A percentile compares a stretch with the other conserved stretches of the same genome.
Conservation (phyloP, 2,113 vertebrate genomes). For the Noturus placidus region DNA sequence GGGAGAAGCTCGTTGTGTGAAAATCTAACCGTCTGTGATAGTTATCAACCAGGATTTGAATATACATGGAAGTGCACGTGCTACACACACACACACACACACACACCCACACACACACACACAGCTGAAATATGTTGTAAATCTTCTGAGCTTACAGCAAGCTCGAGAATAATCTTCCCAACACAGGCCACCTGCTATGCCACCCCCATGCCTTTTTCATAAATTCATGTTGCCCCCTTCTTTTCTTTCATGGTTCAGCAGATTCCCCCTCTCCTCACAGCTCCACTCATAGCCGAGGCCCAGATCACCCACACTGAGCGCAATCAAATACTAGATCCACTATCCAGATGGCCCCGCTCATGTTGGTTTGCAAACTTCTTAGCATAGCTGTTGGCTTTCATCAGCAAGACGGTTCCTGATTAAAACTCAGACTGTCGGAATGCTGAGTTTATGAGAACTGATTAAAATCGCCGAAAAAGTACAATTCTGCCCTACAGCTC, state of each 20-base stretch:
- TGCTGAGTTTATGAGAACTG: constrained; percentile 42
- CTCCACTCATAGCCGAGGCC: constrained; percentile 60
- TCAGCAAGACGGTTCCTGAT: constrained; percentile 58
- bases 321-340: constrained; percentile 40
- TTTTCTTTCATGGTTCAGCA: constrained; percentile 59
- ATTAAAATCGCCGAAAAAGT: constrained; percentile 39
- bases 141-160: constrained; percentile 34
- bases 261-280: constrained; percentile 47
- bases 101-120: background rate
- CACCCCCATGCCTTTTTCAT: constrained; percentile 53
- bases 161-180: constrained; percentile 46
- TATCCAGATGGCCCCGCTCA: constrained; percentile 63
- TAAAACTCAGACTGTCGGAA: constrained; percentile 48
- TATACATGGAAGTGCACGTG: background rate
- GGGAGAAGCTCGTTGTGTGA: background rate
- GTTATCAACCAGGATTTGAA: constrained; percentile 13
- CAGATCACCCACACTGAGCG: constrained; percentile 53
- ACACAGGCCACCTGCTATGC: constrained; percentile 47
- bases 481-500: constrained; percentile 43
- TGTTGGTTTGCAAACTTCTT: constrained; percentile 62
- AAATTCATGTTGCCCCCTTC: constrained; percentile 61
- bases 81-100: background rate
- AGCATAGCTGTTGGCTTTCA: constrained; percentile 62
- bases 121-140: constrained; percentile 15
- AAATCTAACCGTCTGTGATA: constrained; percentile 19